Evolutionary conservation across 1,140 invertebrate species (phyloP), one percentile per base, ranked within the genome.

Genomic region (Caenorhabditis inopinata): DNA sequence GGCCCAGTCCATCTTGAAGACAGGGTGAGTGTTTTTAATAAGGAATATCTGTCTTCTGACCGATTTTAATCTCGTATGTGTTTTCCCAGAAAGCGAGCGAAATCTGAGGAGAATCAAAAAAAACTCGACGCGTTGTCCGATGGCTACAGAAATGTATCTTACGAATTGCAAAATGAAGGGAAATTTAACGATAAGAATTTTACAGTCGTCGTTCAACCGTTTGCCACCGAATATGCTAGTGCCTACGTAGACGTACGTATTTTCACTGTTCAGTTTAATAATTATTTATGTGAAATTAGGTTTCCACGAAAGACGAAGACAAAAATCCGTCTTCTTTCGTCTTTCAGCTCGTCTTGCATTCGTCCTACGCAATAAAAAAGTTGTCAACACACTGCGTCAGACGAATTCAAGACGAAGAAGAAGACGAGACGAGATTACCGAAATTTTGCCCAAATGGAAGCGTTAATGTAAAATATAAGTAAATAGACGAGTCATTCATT

Each of bases 121-220:
- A 23, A 78, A 32, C 7, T 47, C 25, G 76, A 78, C 23, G 76
- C 3, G 4, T 23, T 78, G n/a, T 45, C 53, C 1, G 51, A 78
- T 62, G 32, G n/a, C 12, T 78, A 78, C 23, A 58, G 53, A 78
- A 78, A 47, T 27, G 76, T 47, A 53, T 51, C 76, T 14, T 78
- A 78, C 38, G 51, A 53, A 27, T 9, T 78, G 16, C 76, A 78
- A 62, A 68, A 78, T 21, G 51, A 78, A 12, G 53, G 38, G n/a
- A 62, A 78, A 9, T 78, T 62, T n/a, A 47, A 62, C n/a, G 11
- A 32, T 12, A 51, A 77, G 16, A 29, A 38, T 14, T 77, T 77
- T 27, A 77, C 76, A 14, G 76, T 77, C 2, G 76, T 77, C 25
- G 46, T 48, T 3, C 76, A 77, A 42, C 48, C 47, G 14, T 77